Evolutionary conservation across 2,888 invertebrate species (phyloP).

Genomic region (Anodontia alba): DNA sequence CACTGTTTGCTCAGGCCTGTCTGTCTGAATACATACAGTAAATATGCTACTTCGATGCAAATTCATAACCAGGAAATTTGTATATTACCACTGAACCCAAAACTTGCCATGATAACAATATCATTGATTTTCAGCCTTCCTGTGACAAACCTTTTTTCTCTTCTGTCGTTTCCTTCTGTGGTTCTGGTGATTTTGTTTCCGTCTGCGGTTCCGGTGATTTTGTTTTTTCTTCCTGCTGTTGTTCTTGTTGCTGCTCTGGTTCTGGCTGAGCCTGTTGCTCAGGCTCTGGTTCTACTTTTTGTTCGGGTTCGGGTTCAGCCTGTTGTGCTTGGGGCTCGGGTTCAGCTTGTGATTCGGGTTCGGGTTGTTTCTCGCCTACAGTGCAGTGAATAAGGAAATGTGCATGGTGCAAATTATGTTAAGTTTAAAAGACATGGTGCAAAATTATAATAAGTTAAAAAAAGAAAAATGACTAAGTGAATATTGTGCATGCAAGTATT

Average conservation of each 20-base stretch:
- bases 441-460: not conserved
- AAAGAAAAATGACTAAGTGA: no score
- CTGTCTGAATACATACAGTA: no score
- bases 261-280: constrained; percentile 35
- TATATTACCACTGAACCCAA: no score
- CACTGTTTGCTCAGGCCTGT: no score
- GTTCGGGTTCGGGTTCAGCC: constrained; percentile 42
- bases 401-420: not conserved
- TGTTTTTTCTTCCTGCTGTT: constrained; percentile 36
- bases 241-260: not conserved
- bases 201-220: constrained; percentile 34
- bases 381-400: constrained; percentile 9
- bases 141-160: constrained; percentile 20
- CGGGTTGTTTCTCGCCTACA: constrained; percentile 33
- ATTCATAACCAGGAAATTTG: no score
- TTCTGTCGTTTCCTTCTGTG: constrained; percentile 19
- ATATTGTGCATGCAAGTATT: no score
- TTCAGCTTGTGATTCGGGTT: constrained; percentile 23
- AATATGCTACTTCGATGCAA: no score
- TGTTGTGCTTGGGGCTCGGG: constrained; percentile 11
- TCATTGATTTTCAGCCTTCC: no score
- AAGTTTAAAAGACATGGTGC: not conserved
- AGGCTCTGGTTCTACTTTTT: constrained; percentile 34
- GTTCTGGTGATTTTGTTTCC: constrained; percentile 38
- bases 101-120: no score